Percentiles rank a stretch among this genome's conserved stretches.
These are phyloP conservation scores for Pogonognathellus flavescens DNA, from an alignment of 1,140 invertebrate species.

Conservation along the genomic window DNA sequence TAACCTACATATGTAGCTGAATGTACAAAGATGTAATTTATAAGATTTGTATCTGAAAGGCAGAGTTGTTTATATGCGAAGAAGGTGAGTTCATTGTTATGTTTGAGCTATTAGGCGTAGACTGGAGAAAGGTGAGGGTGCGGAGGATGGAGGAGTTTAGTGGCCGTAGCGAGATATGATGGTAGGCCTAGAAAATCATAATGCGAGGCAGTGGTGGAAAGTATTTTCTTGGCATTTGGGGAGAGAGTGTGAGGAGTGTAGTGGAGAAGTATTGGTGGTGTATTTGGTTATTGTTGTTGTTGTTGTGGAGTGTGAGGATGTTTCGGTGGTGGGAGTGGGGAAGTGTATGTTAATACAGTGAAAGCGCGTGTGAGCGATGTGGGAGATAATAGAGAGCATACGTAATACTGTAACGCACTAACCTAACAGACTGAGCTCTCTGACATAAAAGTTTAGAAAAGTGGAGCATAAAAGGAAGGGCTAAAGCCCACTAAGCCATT, in stretches of 20 bases:
- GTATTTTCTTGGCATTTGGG: neutral
- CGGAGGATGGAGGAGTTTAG: neutral
- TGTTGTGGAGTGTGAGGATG: neutral
- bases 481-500: conserved; percentile 46
- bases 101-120: too few relatives aligned
- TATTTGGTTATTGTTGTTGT: conserved; percentile 10
- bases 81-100: too few relatives aligned
- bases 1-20: too few relatives aligned
- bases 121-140: neutral
- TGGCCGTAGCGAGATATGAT: neutral
- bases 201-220: conserved; percentile 7
- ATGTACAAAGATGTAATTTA: too few relatives aligned
- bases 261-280: neutral
- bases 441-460: conserved; percentile 35
- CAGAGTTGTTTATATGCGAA: too few relatives aligned
- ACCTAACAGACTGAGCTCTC: neutral
- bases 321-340: neutral
- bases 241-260: neutral
- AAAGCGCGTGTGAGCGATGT: neutral
- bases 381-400: neutral
- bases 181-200: neutral
- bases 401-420: neutral
- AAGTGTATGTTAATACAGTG: neutral
- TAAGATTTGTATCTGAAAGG: too few relatives aligned
- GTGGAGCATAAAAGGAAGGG: conserved; percentile 45